Conservation (phyloP, 2,113 vertebrate genomes). For the Oceanodroma tethys region DNA sequence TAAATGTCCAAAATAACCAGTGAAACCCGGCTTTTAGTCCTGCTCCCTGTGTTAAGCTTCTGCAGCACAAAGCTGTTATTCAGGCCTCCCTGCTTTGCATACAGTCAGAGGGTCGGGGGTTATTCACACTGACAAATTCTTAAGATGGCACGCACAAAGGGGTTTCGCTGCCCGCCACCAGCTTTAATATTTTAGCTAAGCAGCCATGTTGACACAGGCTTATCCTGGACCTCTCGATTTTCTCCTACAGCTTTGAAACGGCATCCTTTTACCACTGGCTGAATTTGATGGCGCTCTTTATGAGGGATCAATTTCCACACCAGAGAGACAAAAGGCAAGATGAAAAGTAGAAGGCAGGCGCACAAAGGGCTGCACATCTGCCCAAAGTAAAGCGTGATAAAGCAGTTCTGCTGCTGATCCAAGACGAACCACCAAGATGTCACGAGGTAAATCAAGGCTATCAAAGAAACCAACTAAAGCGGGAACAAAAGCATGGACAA, state of each 20-base stretch:
- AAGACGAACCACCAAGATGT: background rate
- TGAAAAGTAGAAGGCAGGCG: slow-evolving; percentile 33
- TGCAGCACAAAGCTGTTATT: slow-evolving; percentile 74
- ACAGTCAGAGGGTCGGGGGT: slow-evolving; percentile 82
- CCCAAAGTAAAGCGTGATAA: background rate
- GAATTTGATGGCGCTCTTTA: slow-evolving; percentile 71
- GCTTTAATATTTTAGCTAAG: slow-evolving; percentile 71
- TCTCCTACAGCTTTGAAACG: slow-evolving; percentile 67
- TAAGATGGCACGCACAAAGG: slow-evolving; percentile 69
- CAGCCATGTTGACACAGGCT: slow-evolving; percentile 47
- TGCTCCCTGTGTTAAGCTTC: slow-evolving; percentile 39
- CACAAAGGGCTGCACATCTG: slow-evolving; percentile 23
- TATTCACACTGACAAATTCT: slow-evolving; percentile 82
- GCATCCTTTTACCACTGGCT: slow-evolving; percentile 61
- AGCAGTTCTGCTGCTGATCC: background rate
- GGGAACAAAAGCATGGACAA: background rate
- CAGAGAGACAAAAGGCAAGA: slow-evolving; percentile 63
- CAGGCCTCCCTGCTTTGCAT: slow-evolving; percentile 77
- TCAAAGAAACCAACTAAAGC: background rate
- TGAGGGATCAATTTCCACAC: slow-evolving; percentile 71
- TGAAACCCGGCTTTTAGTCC: slow-evolving; percentile 65
- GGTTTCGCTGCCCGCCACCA: slow-evolving; percentile 68
- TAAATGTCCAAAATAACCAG: slow-evolving; percentile 71
- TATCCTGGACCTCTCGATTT: slow-evolving; percentile 9
- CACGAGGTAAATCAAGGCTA: background rate